Evolutionary conservation across 1,140 invertebrate species (phyloP), one percentile per base, ranked within the genome.

Genomic region (Drosophila auraria): DNA sequence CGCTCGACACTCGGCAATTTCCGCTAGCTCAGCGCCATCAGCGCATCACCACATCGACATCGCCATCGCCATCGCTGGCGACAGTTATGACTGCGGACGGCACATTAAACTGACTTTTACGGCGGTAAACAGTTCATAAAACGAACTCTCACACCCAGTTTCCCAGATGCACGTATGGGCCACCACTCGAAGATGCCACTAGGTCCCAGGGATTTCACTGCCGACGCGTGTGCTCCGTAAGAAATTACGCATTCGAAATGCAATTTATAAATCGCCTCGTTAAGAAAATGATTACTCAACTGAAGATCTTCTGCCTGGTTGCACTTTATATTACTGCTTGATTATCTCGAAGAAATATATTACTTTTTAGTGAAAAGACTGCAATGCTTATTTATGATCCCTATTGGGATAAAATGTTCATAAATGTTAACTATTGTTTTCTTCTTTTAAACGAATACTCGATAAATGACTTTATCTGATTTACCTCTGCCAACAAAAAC

Each of bases 21-120:
- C 84, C 83, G 77, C 84, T 80, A 81, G 81, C 78, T 65, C 80
- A 80, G 71, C 64, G 58, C 47, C 80, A 49, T 33, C 51, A 14
- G 2, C 27, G 9, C 33, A 36, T 36, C 11, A 36, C 33, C 33
- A 36, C 33, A 36, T 36, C 33, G 9, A 30, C 50, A 53, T 17
- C 25, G n/a, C 17, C 50, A 51, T 53, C 27, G 44, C 65, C 79
- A 72, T 82, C 53, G 60, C 53, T 76, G 51, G 70, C 76, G 87
- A 89, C 86, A 89, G 82, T 90, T 89, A 89, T 89, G 86, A 84
- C 86, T 76, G 54, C 68, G 74, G 72, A 80, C 65, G 71, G 82
- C 71, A 70, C 87, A 89, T 89, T 91, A 89, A 90, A 90, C 33
- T 89, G 87, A 89, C 86, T 91, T 89, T 89, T 86, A 89, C 79